Conservation (phyloP, 2,888 invertebrate species). For the Scaptomyza tumidula region DNA sequence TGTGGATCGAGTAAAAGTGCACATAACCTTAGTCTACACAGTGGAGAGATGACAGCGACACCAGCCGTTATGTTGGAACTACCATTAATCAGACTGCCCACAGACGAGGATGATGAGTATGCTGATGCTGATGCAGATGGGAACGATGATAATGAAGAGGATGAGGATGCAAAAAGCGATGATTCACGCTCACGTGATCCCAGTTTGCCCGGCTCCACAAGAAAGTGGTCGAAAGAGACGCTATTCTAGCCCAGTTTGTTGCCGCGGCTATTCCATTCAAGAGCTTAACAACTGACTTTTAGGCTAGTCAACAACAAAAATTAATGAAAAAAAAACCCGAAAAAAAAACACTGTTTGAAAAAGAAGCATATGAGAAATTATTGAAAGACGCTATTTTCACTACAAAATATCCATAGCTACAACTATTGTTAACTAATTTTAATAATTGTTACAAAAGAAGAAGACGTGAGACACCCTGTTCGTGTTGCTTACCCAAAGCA, state of each 20-base stretch:
- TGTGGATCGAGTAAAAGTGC: constrained; percentile 65
- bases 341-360: constrained; percentile 5
- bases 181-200: constrained; percentile 79
- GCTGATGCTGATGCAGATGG: constrained; percentile 68
- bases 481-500: not conserved
- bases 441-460: not conserved
- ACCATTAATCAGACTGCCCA: constrained; percentile 83
- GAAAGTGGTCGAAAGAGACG: constrained; percentile 90
- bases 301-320: constrained; percentile 27
- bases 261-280: constrained; percentile 60
- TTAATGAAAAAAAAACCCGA: not conserved
- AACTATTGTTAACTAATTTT: too few relatives aligned
- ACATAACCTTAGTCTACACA: constrained; percentile 55
- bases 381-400: not conserved
- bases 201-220: constrained; percentile 83
- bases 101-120: constrained; percentile 67
- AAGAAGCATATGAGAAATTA: not conserved
- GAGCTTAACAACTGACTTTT: constrained; percentile 75
- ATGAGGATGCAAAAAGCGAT: constrained; percentile 52
- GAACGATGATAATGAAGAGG: constrained; percentile 51
- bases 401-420: not conserved
- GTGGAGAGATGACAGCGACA: constrained; percentile 40
- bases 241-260: constrained; percentile 87
- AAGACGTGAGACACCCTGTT: not conserved
- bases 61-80: constrained; percentile 83